phyloP scores from a whole-genome alignment of 2,888 invertebrate genomes.

The Platycnemis pennipes region DNA sequence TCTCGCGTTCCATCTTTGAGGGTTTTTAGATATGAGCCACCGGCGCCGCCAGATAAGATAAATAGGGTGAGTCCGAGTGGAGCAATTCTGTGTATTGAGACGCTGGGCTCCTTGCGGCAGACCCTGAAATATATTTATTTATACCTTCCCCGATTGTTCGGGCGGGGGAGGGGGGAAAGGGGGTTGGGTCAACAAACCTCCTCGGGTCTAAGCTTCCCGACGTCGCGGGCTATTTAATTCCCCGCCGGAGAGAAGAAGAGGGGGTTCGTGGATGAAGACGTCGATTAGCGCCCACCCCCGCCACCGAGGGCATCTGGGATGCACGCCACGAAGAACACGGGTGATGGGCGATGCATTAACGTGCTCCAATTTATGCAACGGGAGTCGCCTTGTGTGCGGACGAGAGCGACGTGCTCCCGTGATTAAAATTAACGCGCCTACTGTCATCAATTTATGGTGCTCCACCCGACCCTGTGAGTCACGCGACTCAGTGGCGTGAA shows the following conservation, averaged over 20 bases:
- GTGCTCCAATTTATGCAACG: background rate
- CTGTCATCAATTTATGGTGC: background rate
- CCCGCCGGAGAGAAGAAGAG: background rate
- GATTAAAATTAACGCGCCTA: background rate
- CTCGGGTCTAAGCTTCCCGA: background rate
- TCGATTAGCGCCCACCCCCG: background rate
- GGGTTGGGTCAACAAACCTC: background rate
- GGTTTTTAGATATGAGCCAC: conserved; percentile 10
- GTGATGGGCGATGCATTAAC: background rate
- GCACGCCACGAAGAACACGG: background rate
- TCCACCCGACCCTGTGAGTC: background rate
- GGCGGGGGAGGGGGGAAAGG: background rate
- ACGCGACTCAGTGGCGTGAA: background rate
- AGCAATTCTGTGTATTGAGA: background rate
- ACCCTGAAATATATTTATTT: background rate
- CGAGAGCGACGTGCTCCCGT: background rate
- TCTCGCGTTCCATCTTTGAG: background rate
- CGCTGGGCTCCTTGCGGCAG: background rate
- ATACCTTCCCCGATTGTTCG: background rate
- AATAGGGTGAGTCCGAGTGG: background rate
- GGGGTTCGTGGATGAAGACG: background rate
- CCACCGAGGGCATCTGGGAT: background rate
- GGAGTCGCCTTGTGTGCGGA: background rate
- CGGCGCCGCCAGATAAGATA: background rate
- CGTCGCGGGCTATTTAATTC: background rate